Conservation (phyloP, 2,113 vertebrate genomes). For the Carollia perspicillata region DNA sequence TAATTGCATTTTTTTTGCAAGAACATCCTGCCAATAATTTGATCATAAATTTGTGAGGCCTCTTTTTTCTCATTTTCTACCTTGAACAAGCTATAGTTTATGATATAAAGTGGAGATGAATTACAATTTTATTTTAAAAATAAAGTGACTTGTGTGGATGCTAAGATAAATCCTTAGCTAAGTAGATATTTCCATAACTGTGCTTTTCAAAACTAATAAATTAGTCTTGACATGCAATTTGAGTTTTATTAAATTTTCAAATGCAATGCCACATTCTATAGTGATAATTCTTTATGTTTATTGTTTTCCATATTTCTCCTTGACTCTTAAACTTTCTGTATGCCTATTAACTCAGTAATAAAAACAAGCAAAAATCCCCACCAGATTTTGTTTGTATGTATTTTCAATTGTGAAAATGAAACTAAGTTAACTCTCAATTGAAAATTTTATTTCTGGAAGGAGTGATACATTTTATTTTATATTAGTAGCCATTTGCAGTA, state of each 20-base stretch:
- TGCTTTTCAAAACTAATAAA: constrained; percentile 25
- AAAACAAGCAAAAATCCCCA: neutral
- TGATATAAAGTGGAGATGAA: neutral
- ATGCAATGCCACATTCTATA: neutral
- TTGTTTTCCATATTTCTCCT: neutral
- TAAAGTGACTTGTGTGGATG: constrained; percentile 18
- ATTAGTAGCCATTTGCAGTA: neutral
- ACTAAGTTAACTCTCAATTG: neutral
- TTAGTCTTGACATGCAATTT: neutral
- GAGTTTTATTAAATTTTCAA: constrained; percentile 3
- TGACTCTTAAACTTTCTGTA: neutral
- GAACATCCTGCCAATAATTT: constrained; percentile 44
- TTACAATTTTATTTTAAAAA: constrained; percentile 62
- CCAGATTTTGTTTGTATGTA: neutral
- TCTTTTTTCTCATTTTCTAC: constrained; percentile 7
- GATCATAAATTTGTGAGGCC: constrained; percentile 55
- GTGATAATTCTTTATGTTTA: constrained; percentile 15
- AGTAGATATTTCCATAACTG: neutral
- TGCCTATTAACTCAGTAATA: neutral
- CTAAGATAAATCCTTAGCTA: constrained; percentile 47
- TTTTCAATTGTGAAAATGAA: neutral
- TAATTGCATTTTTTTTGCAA: constrained; percentile 65
- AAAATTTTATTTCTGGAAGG: constrained; percentile 12
- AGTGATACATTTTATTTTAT: neutral
- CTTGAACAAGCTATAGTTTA: constrained; percentile 60